A percentile compares a stretch with the other conserved stretches of the same genome.
These are phyloP conservation scores for Drosophila subquinaria DNA, from an alignment of 2,888 invertebrate genomes.

Conservation along the genomic window DNA sequence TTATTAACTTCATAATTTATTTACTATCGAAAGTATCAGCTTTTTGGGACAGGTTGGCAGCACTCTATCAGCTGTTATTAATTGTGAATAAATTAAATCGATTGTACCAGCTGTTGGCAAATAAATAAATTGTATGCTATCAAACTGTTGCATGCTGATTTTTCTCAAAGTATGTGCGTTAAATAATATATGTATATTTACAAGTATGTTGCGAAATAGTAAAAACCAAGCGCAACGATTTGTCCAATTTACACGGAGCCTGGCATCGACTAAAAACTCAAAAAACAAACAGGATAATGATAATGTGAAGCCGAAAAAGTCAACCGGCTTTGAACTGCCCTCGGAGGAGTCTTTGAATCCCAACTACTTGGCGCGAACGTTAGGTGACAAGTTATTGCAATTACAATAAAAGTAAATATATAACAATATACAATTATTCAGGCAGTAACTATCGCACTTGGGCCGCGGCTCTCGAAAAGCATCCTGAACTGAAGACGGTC, in stretches of 20 bases:
- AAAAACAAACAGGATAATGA: constrained; percentile 25
- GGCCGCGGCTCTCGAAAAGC: constrained; percentile 70
- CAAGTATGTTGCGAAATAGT: constrained; percentile 63
- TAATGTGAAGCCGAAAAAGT: constrained; percentile 28
- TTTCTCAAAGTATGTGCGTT: neutral
- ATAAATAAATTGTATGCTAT: neutral
- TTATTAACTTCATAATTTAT: neutral
- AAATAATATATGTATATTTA: constrained; percentile 34
- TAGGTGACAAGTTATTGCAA: constrained; percentile 49
- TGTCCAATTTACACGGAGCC: constrained; percentile 24
- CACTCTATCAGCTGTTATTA: constrained; percentile 24
- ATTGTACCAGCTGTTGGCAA: constrained; percentile 11
- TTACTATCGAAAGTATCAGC: too few species aligned
- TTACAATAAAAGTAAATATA: neutral
- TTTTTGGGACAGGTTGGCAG: constrained; percentile 28
- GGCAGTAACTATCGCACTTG: constrained; percentile 77
- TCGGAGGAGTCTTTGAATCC: constrained; percentile 63
- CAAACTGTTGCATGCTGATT: constrained; percentile 38
- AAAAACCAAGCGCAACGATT: constrained; percentile 44
- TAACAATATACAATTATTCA: constrained; percentile 23
- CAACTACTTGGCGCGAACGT: constrained; percentile 53
- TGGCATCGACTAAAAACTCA: constrained; percentile 32
- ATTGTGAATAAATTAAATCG: constrained; percentile 1
- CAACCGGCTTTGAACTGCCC: constrained; percentile 29
- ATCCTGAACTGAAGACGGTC: constrained; percentile 77